A percentile compares a stretch with the other conserved stretches of the same genome.
Conservation (phyloP, 1,140 invertebrate species). For the Periplaneta americana region DNA sequence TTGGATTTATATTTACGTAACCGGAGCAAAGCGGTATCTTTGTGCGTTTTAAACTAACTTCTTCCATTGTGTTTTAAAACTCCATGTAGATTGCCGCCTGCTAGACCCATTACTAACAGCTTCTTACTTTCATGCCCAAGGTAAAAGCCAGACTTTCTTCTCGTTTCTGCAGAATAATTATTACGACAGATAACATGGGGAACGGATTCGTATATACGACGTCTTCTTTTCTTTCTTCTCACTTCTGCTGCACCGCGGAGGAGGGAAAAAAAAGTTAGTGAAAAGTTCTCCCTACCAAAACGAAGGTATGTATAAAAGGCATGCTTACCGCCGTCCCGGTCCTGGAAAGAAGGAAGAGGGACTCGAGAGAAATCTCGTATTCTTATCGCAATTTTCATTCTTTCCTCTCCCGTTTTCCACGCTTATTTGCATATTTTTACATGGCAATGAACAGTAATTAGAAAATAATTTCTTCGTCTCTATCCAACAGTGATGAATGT, state of each 20-base stretch:
- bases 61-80: background rate
- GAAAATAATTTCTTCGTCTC: slow-evolving; percentile 12
- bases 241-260: background rate
- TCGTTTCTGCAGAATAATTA: slow-evolving; percentile 11
- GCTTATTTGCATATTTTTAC: slow-evolving; percentile 20
- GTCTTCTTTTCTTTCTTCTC: background rate
- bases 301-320: background rate
- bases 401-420: background rate
- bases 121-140: background rate
- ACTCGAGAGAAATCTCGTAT: slow-evolving; percentile 8
- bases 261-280: slow-evolving; percentile 2
- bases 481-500: slow-evolving; percentile 9
- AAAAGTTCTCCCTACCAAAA: background rate
- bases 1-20: background rate
- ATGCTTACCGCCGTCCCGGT: background rate
- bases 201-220: background rate
- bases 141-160: background rate
- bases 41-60: background rate
- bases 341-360: background rate
- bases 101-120: background rate
- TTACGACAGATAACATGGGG: slow-evolving; percentile 17
- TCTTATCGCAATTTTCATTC: slow-evolving; percentile 12
- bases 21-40: background rate
- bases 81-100: background rate
- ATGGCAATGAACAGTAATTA: slow-evolving; percentile 18